Conservation (phyloP, 2,797 vertebrate species). For the Sebastes miniatus region DNA sequence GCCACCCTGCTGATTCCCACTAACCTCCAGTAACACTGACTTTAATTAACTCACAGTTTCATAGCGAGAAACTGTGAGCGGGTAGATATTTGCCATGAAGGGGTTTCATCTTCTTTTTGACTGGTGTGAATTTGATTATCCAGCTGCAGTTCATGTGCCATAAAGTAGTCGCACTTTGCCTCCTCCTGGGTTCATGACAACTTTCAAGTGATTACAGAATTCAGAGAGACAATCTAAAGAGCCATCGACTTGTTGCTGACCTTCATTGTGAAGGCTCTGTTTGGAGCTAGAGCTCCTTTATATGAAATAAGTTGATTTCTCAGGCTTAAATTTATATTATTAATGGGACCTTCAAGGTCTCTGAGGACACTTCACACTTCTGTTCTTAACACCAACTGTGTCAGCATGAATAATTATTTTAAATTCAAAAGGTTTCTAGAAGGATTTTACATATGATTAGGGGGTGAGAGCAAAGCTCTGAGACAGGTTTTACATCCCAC, state of each 20-base stretch:
- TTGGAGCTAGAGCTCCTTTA: background rate
- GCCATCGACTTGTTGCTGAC: slow-evolving; percentile 17
- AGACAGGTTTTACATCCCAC: slow-evolving; percentile 47
- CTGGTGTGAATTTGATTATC: slow-evolving; percentile 31
- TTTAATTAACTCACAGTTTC: slow-evolving; percentile 32
- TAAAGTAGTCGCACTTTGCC: slow-evolving; percentile 6
- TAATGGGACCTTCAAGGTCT: slow-evolving; percentile 20
- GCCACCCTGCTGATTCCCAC: background rate
- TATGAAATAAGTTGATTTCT: background rate
- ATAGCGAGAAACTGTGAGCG: background rate
- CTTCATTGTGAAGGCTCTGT: background rate
- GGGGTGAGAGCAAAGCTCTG: slow-evolving; percentile 21
- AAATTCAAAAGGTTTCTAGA: slow-evolving; percentile 46
- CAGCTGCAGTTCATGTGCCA: slow-evolving; percentile 20
- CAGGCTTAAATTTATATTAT: slow-evolving; percentile 13
- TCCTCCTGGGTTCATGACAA: slow-evolving; percentile 1
- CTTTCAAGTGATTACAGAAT: slow-evolving; percentile 32
- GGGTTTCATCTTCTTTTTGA: background rate
- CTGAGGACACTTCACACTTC: slow-evolving; percentile 16
- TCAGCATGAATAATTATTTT: slow-evolving; percentile 51
- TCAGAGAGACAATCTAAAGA: slow-evolving; percentile 20
- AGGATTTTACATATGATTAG: slow-evolving; percentile 59
- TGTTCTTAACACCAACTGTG: slow-evolving; percentile 22
- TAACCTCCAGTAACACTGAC: slow-evolving; percentile 2
- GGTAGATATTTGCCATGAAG: slow-evolving; percentile 9